Conservation (phyloP, 2,888 invertebrate genomes). For the Diaperis boleti region DNA sequence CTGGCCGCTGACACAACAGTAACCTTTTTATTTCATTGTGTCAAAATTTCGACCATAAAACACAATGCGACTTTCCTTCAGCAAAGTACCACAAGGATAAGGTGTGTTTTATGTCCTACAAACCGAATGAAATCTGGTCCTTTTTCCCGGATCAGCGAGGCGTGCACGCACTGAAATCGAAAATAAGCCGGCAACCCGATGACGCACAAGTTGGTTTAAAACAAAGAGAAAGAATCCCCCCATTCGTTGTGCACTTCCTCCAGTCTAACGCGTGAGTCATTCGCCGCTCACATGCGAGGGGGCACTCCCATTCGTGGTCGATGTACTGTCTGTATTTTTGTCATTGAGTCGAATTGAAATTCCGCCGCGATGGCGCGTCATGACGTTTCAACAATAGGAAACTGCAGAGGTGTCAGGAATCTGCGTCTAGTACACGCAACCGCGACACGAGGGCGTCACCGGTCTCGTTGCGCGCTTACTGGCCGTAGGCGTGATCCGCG, state of each 20-base stretch:
- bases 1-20: no score
- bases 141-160: not conserved
- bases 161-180: constrained; percentile 4
- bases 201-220: constrained; percentile 44
- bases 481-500: constrained; percentile 16
- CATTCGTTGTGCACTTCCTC: constrained; percentile 51
- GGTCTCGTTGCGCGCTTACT: constrained; percentile 9
- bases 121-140: constrained; percentile 4
- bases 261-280: constrained; percentile 47
- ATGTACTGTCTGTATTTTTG: no score
- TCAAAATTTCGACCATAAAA: not conserved
- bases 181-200: constrained; percentile 1
- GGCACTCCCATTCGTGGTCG: constrained; percentile 53
- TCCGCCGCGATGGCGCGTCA: no score
- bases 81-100: constrained; percentile 17
- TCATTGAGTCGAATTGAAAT: no score
- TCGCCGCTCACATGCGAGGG: constrained; percentile 46
- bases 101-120: constrained; percentile 26
- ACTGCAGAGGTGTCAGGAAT: constrained; percentile 7
- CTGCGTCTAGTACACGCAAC: constrained; percentile 20
- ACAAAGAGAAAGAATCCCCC: constrained; percentile 53
- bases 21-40: no score
- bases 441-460: constrained; percentile 52
- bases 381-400: no score
- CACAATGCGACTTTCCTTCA: constrained; percentile 22